phyloP scores from a whole-genome alignment of 2,888 invertebrate genomes.

The Pachydiplax longipennis region DNA sequence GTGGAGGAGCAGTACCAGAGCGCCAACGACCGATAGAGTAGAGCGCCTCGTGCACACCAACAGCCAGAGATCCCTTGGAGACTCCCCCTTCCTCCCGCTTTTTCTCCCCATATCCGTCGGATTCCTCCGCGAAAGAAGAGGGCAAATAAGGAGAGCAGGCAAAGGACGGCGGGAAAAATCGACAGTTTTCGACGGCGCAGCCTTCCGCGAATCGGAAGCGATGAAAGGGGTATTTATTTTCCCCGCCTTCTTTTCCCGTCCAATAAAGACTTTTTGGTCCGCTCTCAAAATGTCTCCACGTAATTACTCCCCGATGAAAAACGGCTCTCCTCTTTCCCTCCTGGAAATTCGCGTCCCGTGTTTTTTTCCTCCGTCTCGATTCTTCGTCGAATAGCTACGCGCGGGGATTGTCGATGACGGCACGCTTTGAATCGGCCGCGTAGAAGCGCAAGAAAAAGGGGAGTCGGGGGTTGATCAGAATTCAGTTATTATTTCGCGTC shows the following conservation, averaged over 20 bases:
- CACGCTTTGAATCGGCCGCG: background rate
- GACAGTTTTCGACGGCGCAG: background rate
- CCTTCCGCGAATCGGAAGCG: conserved; percentile 15
- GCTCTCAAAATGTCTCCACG: background rate
- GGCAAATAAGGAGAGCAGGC: background rate
- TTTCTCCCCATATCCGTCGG: background rate
- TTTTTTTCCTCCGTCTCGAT: background rate
- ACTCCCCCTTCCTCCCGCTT: background rate
- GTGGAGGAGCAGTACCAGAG: background rate
- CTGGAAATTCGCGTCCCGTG: background rate
- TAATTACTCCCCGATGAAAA: background rate
- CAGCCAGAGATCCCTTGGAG: background rate
- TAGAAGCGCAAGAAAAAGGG: background rate
- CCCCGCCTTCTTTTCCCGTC: background rate
- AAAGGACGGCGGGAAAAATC: background rate
- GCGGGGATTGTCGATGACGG: background rate
- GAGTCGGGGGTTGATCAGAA: background rate
- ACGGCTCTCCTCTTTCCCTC: background rate
- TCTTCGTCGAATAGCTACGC: background rate
- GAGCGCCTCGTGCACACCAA: background rate
- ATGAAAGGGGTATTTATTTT: conserved; percentile 4
- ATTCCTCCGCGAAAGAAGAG: background rate
- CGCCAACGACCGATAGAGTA: background rate
- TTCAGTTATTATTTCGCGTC: background rate
- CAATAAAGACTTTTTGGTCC: background rate